Evolutionary conservation across 2,113 vertebrate species (phyloP).

Genomic region (Mobula hypostoma): DNA sequence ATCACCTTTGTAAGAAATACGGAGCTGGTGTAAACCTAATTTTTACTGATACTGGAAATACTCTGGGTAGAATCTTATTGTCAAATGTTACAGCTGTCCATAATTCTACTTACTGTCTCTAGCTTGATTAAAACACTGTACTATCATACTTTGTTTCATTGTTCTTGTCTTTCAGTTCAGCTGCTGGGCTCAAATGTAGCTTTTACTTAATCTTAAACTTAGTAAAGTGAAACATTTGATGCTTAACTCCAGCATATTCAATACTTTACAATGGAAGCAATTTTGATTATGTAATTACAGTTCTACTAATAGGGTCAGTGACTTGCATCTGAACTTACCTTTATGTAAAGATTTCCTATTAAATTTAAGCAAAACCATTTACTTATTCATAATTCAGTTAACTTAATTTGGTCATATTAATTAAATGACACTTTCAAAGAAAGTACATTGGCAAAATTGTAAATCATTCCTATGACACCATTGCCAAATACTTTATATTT

Average conservation of each 20-base stretch:
- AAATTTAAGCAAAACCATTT: constrained; percentile 29
- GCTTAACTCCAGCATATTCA: neutral
- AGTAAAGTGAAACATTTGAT: neutral
- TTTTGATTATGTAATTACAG: constrained; percentile 26
- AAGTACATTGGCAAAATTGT: neutral
- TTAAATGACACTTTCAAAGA: constrained; percentile 17
- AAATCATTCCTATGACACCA: neutral
- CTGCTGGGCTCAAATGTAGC: neutral
- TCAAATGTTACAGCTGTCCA: neutral
- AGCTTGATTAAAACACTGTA: neutral
- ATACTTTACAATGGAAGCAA: neutral
- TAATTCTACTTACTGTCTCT: neutral
- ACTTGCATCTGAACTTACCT: constrained; percentile 18
- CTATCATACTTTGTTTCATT: neutral
- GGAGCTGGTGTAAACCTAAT: neutral
- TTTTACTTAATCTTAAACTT: neutral
- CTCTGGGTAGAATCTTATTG: neutral
- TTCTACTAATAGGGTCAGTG: constrained; percentile 27
- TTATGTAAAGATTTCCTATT: constrained; percentile 27
- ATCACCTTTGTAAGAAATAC: neutral
- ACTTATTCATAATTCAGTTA: constrained; percentile 26
- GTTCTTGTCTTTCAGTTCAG: neutral
- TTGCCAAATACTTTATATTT: neutral
- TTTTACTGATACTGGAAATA: neutral
- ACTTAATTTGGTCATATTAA: constrained; percentile 18